A percentile compares a stretch with the other conserved stretches of the same genome.
Conservation (phyloP, 2,888 invertebrate species). For the Eubasilissa splendida region DNA sequence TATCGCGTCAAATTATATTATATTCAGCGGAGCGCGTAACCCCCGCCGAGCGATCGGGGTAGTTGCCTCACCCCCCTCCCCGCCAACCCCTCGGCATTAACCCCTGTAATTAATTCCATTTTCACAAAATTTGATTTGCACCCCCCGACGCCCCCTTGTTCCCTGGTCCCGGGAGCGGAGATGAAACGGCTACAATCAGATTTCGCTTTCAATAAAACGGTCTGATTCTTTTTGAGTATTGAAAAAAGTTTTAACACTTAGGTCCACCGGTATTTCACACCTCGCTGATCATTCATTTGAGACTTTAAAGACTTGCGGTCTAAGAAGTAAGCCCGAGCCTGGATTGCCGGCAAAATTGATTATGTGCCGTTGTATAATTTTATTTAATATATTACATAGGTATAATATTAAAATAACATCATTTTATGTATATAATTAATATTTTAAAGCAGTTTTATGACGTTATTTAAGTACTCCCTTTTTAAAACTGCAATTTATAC, state of each 20-base stretch:
- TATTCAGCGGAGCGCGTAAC: conserved; percentile 13
- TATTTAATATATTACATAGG: no score
- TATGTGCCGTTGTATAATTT: no score
- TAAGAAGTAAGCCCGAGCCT: no score
- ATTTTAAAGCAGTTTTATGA: no score
- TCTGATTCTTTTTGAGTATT: conserved; percentile 15
- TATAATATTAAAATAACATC: no score
- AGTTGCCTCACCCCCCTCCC: not conserved
- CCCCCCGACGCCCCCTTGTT: not conserved
- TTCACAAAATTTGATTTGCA: conserved; percentile 32
- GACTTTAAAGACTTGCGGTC: no score
- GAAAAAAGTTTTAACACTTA: conserved; percentile 14
- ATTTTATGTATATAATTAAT: no score
- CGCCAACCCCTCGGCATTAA: not conserved
- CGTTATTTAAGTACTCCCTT: no score
- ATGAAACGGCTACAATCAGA: conserved; percentile 31
- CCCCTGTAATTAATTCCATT: conserved; percentile 34
- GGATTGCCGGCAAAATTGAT: no score
- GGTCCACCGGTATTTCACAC: not conserved
- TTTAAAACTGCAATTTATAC: no score
- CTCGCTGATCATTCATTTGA: no score
- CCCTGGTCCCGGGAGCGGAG: not conserved
- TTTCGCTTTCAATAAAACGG: conserved; percentile 23
- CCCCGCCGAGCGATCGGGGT: conserved; percentile 8
- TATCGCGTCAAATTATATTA: conserved; percentile 14